Evolutionary conservation across 2,888 invertebrate species (phyloP), one percentile per base, ranked within the genome.

Genomic region (Coleophora flavipennella): DNA sequence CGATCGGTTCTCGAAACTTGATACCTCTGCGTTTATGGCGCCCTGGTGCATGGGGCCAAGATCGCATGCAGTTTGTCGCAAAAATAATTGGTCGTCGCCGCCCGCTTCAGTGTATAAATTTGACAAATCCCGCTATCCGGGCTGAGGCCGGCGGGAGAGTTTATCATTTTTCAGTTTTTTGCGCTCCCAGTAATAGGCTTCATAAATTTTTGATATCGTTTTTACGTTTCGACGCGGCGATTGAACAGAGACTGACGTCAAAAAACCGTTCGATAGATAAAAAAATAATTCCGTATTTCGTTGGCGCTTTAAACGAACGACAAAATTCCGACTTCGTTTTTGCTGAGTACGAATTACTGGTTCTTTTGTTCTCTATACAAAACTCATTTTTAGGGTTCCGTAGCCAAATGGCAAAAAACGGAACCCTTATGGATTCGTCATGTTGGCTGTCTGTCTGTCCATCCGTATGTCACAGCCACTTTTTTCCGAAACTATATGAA

Each of bases 1-100:
- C 69, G 68, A 77, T 77, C 75, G 77, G 67, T 68, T 76, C 70
- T 63, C 69, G 83, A 80, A 81, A 83, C 74, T 80, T 81, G 83
- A 84, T 83, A 81, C 78, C 80, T 78, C 71, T 61, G 78, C 57
- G 63, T 74, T 80, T 76, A 78, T 75, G 74, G 63, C 40, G 59
- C 70, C 73, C 74, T 68, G 63, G 74, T 75, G 73, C 65, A 59
- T 57, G 51, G 53, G 46, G 44, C 35, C 37, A 37, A 14, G 14
- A 9, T 20, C 20, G 3, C 3, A 6, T 20, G 20, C 20, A 20
- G 20, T 20, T 20, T 20, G 20, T 20, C 20, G 20, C 62, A 63
- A 66, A 70, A 63, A 68, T 70, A 70, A 69, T 71, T 69, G 70
- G 67, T 55, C 49, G 54, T 48, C 53, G 50, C 49, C 57, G 51